These are phyloP conservation scores for Paramisgurnus dabryanus DNA, from an alignment of 2,113 vertebrate genomes.

Conservation along the genomic window DNA sequence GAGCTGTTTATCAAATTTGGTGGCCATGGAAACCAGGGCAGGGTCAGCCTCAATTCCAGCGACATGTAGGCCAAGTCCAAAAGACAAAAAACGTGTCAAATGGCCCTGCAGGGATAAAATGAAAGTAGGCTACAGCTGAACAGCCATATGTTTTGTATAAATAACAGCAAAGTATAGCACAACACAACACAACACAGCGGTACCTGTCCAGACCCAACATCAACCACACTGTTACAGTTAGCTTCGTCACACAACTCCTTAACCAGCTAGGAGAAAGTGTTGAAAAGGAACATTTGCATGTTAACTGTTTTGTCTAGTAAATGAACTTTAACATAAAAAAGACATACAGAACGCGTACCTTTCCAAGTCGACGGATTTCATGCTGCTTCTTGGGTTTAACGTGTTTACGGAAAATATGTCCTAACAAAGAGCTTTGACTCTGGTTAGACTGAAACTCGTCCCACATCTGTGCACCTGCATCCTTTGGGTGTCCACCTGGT, in stretches of 20 bases:
- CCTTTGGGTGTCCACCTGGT: neutral
- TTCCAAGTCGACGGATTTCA: constrained; percentile 83
- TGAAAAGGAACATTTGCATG: neutral
- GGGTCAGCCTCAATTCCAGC: constrained; percentile 83
- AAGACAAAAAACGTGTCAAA: constrained; percentile 85
- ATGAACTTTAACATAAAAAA: neutral
- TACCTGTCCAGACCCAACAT: constrained; percentile 94
- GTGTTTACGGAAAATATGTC: constrained; percentile 86
- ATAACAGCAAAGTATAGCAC: neutral
- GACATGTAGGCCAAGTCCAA: constrained; percentile 81
- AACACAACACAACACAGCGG: neutral
- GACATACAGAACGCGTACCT: constrained; percentile 64
- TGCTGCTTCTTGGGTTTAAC: constrained; percentile 95
- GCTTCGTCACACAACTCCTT: constrained; percentile 80
- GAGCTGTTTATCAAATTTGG: constrained; percentile 80
- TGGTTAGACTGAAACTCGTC: constrained; percentile 81
- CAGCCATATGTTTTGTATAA: neutral
- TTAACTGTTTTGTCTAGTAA: neutral
- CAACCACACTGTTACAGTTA: constrained; percentile 78
- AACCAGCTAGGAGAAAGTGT: constrained; percentile 75
- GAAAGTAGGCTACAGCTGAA: neutral
- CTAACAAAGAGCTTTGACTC: constrained; percentile 83
- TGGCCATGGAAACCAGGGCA: constrained; percentile 74
- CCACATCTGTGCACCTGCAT: constrained; percentile 50
- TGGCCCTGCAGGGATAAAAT: constrained; percentile 78